phyloP scores from a whole-genome alignment of 2,797 vertebrate genomes.

The Sebastes diploproa region DNA sequence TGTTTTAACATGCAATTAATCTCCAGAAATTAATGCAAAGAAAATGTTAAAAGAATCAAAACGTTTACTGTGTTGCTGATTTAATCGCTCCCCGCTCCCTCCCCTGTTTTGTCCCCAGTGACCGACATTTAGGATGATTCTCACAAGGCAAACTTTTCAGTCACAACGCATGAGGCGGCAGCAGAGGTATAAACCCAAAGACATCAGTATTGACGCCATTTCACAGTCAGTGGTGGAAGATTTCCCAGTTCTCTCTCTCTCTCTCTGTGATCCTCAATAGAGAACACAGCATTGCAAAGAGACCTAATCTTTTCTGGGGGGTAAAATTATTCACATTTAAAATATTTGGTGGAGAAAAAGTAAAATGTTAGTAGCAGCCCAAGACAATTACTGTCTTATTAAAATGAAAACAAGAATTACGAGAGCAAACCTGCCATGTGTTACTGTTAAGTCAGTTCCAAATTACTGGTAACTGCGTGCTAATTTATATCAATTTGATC shows the following conservation, averaged over 20 bases:
- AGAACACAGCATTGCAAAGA: not conserved
- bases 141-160: conserved; percentile 79
- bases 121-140: conserved; percentile 52
- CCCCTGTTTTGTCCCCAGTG: conserved; percentile 27
- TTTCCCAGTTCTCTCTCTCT: not conserved
- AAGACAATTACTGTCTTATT: conserved; percentile 74
- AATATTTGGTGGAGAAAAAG: not conserved
- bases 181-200: conserved; percentile 70
- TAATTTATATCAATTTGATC: conserved; percentile 33
- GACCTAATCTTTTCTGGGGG: not conserved
- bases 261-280: not conserved
- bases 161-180: conserved; percentile 71
- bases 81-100: conserved; percentile 16
- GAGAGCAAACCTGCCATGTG: conserved; percentile 6
- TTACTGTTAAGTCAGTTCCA: conserved; percentile 58
- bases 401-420: conserved; percentile 61
- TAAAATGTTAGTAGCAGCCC: conserved; percentile 63
- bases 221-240: conserved; percentile 12
- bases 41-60: conserved; percentile 8
- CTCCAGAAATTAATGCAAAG: not conserved
- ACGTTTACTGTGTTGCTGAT: conserved; percentile 13
- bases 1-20: conserved; percentile 34
- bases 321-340: not conserved
- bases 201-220: conserved; percentile 73
- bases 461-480: conserved; percentile 75